Conservation (phyloP, 2,888 invertebrate genomes). For the Nineta flava region DNA sequence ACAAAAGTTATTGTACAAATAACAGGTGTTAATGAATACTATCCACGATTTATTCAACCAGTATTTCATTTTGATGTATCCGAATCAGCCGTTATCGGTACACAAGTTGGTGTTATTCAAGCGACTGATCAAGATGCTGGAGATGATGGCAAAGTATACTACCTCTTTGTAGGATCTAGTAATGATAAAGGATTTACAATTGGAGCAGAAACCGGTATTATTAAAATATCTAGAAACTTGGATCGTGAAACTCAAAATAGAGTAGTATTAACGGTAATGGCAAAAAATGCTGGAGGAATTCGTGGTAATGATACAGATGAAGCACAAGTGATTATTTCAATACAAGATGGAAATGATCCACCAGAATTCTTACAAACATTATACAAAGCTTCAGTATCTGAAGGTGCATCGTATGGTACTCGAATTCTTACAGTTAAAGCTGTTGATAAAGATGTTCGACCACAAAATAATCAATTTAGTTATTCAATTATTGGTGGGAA, state of each 20-base stretch:
- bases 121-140: slow-evolving; percentile 83
- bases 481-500: slow-evolving; percentile 81
- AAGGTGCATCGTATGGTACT: slow-evolving; percentile 60
- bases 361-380: slow-evolving; percentile 71
- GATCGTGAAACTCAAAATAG: slow-evolving; percentile 81
- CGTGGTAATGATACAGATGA: slow-evolving; percentile 90
- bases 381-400: slow-evolving; percentile 68
- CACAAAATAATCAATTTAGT: slow-evolving; percentile 82
- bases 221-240: slow-evolving; percentile 64
- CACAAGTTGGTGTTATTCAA: slow-evolving; percentile 69
- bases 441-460: slow-evolving; percentile 77
- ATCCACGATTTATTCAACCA: slow-evolving; percentile 73
- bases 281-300: slow-evolving; percentile 88
- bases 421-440: slow-evolving; percentile 67
- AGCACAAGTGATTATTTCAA: slow-evolving; percentile 82
- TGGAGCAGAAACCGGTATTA: slow-evolving; percentile 66
- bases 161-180: slow-evolving; percentile 83
- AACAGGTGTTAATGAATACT: slow-evolving; percentile 77
- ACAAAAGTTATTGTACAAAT: slow-evolving; percentile 59
- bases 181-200: slow-evolving; percentile 83
- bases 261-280: slow-evolving; percentile 79
- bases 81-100: slow-evolving; percentile 76
- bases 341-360: slow-evolving; percentile 93
- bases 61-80: slow-evolving; percentile 87
- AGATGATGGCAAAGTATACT: slow-evolving; percentile 75